Evolutionary conservation across 2,888 invertebrate genomes (phyloP), one percentile per base, ranked within the genome.

Genomic region (Aleiodes leptofemur): DNA sequence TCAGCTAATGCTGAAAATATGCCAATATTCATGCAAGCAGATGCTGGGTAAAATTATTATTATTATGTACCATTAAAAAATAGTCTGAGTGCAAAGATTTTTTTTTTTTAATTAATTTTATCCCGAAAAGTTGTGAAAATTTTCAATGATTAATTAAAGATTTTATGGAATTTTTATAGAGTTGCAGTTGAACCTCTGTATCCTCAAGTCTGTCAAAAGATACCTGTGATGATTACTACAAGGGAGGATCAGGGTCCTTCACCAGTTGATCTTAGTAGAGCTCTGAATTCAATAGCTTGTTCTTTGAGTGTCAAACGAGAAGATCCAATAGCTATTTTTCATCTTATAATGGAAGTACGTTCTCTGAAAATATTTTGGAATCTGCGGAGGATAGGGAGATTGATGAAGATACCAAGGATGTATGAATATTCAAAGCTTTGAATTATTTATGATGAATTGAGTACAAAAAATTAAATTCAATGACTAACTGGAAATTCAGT

Each of bases 121-220:
- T 55, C 13, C 7, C n/a, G 11, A 55, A 55, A 55, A n/a, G 14
- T 55, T 55, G 3, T 7, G 14, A 5, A 1, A 9, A 55, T 16
- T 55, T 14, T 16, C 0, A 16, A 55, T 55, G 9, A 7, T 55
- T 55, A 13, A 55, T 55, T 55, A 3, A 55, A n/a, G 6, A 9
- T 55, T 55, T 55, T 55, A 9, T 55, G 6, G 1, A 48, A 48
- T 50, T 31, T 76, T 88, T 92, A 82, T 90, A 97, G 98, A 88
- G 94, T 98, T 85, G 97, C 96, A 6, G 94, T 98, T 31, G 97
- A 98, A 87, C 98, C 98, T 0, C 90, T 98, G 55, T 97, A 97
- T 89, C 98, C 98, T 0, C 96, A 96, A 91, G 93, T 96, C n/a
- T 95, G 95, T 87, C 93, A 94, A 85, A 91, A 91, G 83, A 90